Evolutionary conservation across 1,140 invertebrate species (phyloP).

Genomic region (Bombus waltoni): DNA sequence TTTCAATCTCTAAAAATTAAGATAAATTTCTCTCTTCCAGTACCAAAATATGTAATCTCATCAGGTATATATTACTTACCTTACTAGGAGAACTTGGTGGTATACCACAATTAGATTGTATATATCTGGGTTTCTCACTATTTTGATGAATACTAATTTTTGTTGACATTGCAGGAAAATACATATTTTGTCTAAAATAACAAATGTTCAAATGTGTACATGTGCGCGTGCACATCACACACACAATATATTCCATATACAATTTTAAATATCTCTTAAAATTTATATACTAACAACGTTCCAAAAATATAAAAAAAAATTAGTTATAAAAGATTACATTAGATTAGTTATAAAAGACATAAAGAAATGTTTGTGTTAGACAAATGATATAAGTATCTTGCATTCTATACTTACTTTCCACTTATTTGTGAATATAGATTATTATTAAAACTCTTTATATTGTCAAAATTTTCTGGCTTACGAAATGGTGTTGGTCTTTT

Average conservation of each 20-base stretch:
- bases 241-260: background rate
- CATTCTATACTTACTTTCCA: conserved; percentile 33
- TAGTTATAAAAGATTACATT: background rate
- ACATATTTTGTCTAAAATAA: conserved; percentile 15
- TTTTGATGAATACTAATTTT: conserved; percentile 25
- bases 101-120: conserved; percentile 3
- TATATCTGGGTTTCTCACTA: conserved; percentile 33
- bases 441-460: background rate
- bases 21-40: background rate
- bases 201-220: background rate
- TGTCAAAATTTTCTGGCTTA: background rate
- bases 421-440: conserved; percentile 18
- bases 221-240: no score
- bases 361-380: no score
- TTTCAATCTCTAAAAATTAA: conserved; percentile 58
- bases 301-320: background rate
- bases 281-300: background rate
- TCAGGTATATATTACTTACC: conserved; percentile 34
- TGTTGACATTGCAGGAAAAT: background rate
- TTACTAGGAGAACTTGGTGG: conserved; percentile 45
- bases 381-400: background rate
- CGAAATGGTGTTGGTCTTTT: conserved; percentile 10
- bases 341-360: background rate
- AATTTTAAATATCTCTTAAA: background rate
- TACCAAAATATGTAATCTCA: background rate